Evolutionary conservation across 2,113 vertebrate species (phyloP).

Genomic region (Todiramphus saurophagus): DNA sequence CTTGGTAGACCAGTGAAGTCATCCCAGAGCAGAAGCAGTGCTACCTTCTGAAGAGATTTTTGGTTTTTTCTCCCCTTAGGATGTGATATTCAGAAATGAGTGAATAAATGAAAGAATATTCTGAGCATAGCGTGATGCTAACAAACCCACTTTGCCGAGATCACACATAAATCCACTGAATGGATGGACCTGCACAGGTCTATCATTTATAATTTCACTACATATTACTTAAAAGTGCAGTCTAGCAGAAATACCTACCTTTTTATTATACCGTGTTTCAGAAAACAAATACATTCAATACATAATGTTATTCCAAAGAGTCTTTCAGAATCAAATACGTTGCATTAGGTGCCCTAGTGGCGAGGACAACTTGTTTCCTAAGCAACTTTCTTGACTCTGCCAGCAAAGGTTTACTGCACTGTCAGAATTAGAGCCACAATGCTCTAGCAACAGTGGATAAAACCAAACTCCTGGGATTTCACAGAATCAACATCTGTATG

Average conservation of each 20-base stretch:
- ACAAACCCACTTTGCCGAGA: neutral
- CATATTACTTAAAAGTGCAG: neutral
- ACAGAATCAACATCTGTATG: neutral
- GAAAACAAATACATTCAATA: neutral
- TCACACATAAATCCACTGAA: neutral
- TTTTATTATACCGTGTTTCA: neutral
- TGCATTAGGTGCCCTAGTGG: rapidly evolving
- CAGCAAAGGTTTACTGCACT: neutral
- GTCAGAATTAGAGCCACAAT: neutral
- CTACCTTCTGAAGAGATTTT: neutral
- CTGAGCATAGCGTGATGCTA: neutral
- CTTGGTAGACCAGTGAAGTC: neutral
- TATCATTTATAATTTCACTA: neutral
- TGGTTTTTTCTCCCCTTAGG: neutral
- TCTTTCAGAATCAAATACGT: neutral
- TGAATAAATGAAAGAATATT: neutral
- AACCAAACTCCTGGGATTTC: neutral
- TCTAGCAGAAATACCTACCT: neutral
- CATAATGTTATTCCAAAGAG: neutral
- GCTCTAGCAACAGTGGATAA: neutral
- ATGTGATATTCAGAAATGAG: neutral
- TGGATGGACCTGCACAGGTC: neutral
- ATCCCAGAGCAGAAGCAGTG: neutral
- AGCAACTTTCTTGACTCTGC: neutral
- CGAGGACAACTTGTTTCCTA: neutral